Percentiles rank a stretch among this genome's conserved stretches.
These are phyloP conservation scores for Ceratothoa steindachneri DNA, from an alignment of 2,888 invertebrate genomes.

Conservation along the genomic window DNA sequence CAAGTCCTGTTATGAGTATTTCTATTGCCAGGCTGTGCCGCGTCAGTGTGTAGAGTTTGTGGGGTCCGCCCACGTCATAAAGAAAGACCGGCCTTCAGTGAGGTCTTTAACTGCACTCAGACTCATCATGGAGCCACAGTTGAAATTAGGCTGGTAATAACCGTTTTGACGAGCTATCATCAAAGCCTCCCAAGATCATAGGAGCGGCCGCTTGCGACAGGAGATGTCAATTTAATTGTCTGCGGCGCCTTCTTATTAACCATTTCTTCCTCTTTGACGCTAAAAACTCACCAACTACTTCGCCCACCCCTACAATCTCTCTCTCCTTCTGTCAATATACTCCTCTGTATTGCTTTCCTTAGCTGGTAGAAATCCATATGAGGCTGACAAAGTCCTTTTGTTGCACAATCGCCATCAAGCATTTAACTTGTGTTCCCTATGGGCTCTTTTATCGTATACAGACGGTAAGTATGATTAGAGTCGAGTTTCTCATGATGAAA, in stretches of 20 bases:
- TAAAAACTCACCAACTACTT: too few relatives aligned
- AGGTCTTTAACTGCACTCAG: background rate
- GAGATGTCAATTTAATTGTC: background rate
- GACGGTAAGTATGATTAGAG: background rate
- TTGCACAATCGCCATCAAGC: too few relatives aligned
- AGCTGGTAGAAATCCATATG: too few relatives aligned
- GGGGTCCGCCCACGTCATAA: background rate
- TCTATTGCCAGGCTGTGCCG: background rate
- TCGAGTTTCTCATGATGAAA: background rate
- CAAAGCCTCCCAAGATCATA: background rate
- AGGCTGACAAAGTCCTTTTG: too few relatives aligned
- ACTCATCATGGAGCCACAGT: slow-evolving; percentile 10
- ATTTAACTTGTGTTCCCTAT: too few relatives aligned
- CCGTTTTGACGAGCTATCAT: slow-evolving; percentile 7
- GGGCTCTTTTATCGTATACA: too few relatives aligned
- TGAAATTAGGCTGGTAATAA: slow-evolving; percentile 1
- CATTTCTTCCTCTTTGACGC: background rate
- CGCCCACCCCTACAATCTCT: too few relatives aligned
- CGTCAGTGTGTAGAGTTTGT: too few relatives aligned
- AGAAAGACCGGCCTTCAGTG: background rate
- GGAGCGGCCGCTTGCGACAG: background rate
- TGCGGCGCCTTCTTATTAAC: background rate
- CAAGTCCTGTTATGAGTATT: background rate
- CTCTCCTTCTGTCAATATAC: too few relatives aligned
- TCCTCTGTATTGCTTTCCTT: too few relatives aligned